These are phyloP conservation scores for Tachycineta bicolor DNA, from an alignment of 2,113 vertebrate species.

Conservation along the genomic window DNA sequence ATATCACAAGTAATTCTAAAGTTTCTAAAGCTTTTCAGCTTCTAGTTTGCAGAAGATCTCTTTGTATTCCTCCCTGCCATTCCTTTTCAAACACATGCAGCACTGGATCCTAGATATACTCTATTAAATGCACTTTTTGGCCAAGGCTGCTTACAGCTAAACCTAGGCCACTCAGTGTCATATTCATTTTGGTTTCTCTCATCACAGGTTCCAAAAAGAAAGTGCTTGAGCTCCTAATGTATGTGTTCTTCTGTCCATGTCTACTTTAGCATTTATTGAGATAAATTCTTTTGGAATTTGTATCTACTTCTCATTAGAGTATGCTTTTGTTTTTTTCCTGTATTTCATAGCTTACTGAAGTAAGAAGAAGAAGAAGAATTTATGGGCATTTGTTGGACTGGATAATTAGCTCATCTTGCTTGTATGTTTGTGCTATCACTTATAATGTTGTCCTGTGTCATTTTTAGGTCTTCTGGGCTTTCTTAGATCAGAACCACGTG, in stretches of 20 bases:
- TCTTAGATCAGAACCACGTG: neutral
- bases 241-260: neutral
- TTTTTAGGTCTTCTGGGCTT: neutral
- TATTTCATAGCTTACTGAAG: neutral
- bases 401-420: neutral
- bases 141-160: neutral
- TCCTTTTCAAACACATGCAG: constrained; percentile 21
- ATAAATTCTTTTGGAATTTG: neutral
- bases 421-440: neutral
- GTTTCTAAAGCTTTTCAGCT: constrained; percentile 47
- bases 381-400: neutral
- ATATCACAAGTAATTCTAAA: constrained; percentile 11
- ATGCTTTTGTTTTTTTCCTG: neutral
- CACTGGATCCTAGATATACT: constrained; percentile 26
- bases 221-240: constrained; percentile 14
- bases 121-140: constrained; percentile 31
- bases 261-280: constrained; percentile 26
- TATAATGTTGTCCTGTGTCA: neutral
- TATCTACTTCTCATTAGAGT: neutral
- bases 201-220: neutral
- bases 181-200: constrained; percentile 23
- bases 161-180: neutral
- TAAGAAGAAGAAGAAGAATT: neutral
- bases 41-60: constrained; percentile 44
- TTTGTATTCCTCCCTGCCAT: constrained; percentile 29